phyloP scores from a whole-genome alignment of 2,113 vertebrate species.

The human (Homo sapiens) region DNA sequence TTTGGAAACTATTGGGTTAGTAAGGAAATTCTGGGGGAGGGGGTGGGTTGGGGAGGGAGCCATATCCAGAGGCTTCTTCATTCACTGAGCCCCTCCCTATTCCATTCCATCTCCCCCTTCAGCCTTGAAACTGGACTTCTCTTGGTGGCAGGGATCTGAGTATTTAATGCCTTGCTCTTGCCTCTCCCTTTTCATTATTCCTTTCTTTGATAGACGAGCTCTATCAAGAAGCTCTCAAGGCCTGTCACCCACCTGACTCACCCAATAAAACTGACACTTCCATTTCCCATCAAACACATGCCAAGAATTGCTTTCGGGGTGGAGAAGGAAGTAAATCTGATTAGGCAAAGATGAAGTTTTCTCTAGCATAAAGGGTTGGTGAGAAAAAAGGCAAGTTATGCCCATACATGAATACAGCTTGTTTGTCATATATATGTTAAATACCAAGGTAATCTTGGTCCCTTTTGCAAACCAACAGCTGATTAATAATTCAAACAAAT shows the following conservation, averaged over 20 bases:
- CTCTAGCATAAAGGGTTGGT: neutral
- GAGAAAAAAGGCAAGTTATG: neutral
- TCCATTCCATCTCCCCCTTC: no score
- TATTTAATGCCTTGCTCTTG: neutral
- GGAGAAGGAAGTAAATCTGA: neutral
- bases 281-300: no score
- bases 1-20: neutral
- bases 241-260: neutral
- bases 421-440: neutral
- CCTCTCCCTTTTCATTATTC: no score
- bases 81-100: fast-evolving
- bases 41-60: neutral
- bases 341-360: neutral
- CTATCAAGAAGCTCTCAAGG: neutral
- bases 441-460: neutral
- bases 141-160: neutral
- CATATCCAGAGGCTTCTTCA: fast-evolving
- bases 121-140: neutral
- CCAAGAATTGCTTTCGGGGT: neutral
- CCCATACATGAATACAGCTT: no score
- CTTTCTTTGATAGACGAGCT: neutral
- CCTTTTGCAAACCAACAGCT: neutral
- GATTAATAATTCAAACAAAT: neutral
- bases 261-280: neutral
- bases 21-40: neutral